These are phyloP conservation scores for Pantala flavescens DNA, from an alignment of 1,140 invertebrate species.

Conservation along the genomic window DNA sequence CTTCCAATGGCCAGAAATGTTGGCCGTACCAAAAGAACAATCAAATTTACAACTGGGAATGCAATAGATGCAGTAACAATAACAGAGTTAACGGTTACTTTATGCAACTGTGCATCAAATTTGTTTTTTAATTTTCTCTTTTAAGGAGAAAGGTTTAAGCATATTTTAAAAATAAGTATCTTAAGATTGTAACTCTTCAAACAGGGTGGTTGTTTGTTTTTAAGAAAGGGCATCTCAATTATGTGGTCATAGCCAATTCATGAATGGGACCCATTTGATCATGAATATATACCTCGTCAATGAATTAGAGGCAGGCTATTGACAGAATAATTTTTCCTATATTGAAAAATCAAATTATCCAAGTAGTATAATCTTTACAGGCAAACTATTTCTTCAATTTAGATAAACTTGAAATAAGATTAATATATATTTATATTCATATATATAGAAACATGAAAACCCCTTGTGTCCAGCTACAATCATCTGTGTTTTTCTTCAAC, in stretches of 20 bases:
- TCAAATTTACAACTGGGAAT: background rate
- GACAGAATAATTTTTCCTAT: background rate
- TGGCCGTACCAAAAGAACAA: constrained; percentile 5
- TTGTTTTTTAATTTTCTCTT: constrained; percentile 5
- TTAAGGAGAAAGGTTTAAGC: constrained; percentile 9
- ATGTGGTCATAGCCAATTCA: background rate
- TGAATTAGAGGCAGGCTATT: background rate
- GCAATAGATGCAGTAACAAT: constrained; percentile 1
- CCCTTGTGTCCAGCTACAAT: background rate
- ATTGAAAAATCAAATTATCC: background rate
- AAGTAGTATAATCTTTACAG: constrained; percentile 7
- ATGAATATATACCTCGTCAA: background rate
- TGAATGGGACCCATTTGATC: background rate
- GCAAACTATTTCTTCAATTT: constrained; percentile 6
- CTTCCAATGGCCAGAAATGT: background rate
- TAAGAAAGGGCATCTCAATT: background rate
- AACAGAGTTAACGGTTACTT: background rate
- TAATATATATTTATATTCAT: background rate
- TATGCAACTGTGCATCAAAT: background rate
- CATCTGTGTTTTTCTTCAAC: no score
- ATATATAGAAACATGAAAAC: constrained; percentile 5
- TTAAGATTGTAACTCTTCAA: background rate
- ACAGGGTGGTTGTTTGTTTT: background rate
- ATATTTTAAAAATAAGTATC: constrained; percentile 3
- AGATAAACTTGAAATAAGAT: background rate